These are phyloP conservation scores for Cenopis cana DNA, from an alignment of 2,888 invertebrate species.

Conservation along the genomic window DNA sequence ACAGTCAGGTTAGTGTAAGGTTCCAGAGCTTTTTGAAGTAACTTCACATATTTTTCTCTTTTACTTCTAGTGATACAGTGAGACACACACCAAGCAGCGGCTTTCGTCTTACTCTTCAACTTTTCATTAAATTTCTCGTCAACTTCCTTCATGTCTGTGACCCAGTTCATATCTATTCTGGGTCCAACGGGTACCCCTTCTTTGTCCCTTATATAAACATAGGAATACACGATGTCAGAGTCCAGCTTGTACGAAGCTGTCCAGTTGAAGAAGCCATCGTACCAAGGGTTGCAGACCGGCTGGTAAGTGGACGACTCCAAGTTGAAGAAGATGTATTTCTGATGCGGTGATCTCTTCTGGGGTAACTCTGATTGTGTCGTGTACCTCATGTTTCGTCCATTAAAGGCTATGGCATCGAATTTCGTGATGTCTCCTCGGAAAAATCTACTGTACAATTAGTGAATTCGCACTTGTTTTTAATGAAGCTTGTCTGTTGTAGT, in stretches of 20 bases:
- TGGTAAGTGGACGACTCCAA: constrained; percentile 50
- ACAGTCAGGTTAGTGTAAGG: constrained; percentile 60
- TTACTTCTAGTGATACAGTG: constrained; percentile 65
- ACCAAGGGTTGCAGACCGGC: constrained; percentile 47
- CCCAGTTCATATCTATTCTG: constrained; percentile 45
- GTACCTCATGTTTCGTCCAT: constrained; percentile 39
- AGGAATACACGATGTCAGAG: constrained; percentile 49
- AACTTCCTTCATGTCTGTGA: constrained; percentile 38
- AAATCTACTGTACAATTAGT: constrained; percentile 44
- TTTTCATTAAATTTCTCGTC: constrained; percentile 55
- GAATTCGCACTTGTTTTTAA: constrained; percentile 42
- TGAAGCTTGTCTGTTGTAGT: constrained; percentile 38
- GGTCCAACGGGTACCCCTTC: constrained; percentile 45
- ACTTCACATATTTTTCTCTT: constrained; percentile 57
- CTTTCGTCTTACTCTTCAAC: constrained; percentile 66
- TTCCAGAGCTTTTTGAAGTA: constrained; percentile 59
- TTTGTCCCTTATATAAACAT: constrained; percentile 47
- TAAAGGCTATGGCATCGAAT: constrained; percentile 46
- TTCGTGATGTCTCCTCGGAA: constrained; percentile 41
- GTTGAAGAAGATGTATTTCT: constrained; percentile 50
- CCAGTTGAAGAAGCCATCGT: constrained; percentile 52
- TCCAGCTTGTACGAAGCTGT: constrained; percentile 51
- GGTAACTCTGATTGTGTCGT: constrained; percentile 36
- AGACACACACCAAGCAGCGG: constrained; percentile 79
- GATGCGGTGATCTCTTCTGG: constrained; percentile 45